Evolutionary conservation across 2,888 invertebrate genomes (phyloP).

Genomic region (Synanthedon andrenaeformis): DNA sequence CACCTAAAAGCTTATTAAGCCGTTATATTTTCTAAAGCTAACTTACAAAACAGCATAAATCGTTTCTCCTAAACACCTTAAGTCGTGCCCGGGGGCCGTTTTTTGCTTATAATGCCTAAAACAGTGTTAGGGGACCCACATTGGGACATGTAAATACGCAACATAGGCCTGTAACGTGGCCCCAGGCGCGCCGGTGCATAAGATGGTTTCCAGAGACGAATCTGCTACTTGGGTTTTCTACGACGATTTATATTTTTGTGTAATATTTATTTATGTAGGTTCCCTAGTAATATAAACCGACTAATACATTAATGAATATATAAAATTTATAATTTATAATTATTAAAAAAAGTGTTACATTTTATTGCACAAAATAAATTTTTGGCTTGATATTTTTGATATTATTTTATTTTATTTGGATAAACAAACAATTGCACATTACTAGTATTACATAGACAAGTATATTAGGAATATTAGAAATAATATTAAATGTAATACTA

Average conservation of each 20-base stretch:
- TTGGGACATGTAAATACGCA: conserved; percentile 14
- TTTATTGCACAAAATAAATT: too few relatives aligned
- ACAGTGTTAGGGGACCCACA: conserved; percentile 12
- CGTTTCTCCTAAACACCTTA: conserved; percentile 20
- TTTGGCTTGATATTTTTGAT: too few relatives aligned
- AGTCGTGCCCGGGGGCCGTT: conserved; percentile 7
- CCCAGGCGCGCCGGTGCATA: conserved; percentile 3
- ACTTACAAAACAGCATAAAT: conserved; percentile 16
- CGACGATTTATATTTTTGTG: background rate
- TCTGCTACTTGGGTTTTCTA: conserved; percentile 1
- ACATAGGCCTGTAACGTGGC: conserved; percentile 3
- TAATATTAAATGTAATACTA: too few relatives aligned
- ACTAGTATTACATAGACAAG: too few relatives aligned
- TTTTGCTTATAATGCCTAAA: conserved; percentile 15
- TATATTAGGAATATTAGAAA: too few relatives aligned
- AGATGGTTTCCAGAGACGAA: conserved; percentile 3
- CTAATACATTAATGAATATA: background rate
- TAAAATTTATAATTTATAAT: too few relatives aligned
- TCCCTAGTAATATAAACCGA: background rate
- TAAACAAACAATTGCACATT: too few relatives aligned
- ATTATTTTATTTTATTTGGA: too few relatives aligned
- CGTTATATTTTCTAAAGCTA: background rate
- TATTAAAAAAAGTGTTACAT: too few relatives aligned
- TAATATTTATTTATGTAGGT: background rate
- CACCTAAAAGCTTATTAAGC: background rate